Evolutionary conservation across 1,140 invertebrate genomes (phyloP).

Genomic region (Saccostrea glomerata): DNA sequence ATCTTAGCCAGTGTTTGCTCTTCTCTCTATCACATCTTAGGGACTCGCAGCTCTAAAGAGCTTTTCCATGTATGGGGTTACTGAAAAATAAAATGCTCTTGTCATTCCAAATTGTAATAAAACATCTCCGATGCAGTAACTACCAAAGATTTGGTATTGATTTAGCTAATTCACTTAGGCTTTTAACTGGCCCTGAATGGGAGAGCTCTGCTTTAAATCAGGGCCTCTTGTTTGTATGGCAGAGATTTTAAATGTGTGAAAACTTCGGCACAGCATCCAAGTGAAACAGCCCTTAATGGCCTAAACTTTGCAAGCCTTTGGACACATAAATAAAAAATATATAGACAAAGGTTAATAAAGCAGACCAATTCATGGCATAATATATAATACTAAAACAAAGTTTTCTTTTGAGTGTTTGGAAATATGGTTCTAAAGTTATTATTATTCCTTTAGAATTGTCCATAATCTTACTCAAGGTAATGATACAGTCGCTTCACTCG

Average conservation of each 20-base stretch:
- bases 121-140: constrained; percentile 26
- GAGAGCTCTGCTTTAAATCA: neutral
- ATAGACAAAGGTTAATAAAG: neutral
- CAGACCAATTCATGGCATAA: neutral
- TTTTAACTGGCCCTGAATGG: constrained; percentile 19
- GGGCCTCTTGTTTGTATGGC: neutral
- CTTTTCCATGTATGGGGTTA: constrained; percentile 33
- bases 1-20: constrained; percentile 9
- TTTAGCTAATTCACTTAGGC: constrained; percentile 36
- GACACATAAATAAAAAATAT: neutral
- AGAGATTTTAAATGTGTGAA: constrained; percentile 26
- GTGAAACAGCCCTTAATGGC: constrained; percentile 4
- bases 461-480: no score
- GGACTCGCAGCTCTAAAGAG: constrained; percentile 21
- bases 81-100: constrained; percentile 33
- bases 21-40: constrained; percentile 9
- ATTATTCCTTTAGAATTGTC: no score
- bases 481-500: no score
- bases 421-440: no score
- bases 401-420: no score
- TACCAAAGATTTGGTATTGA: constrained; percentile 34
- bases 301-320: neutral
- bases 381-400: no score
- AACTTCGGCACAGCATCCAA: neutral
- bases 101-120: constrained; percentile 37